These are phyloP conservation scores for Julus scandinavius DNA, from an alignment of 2,888 invertebrate species.

Conservation along the genomic window DNA sequence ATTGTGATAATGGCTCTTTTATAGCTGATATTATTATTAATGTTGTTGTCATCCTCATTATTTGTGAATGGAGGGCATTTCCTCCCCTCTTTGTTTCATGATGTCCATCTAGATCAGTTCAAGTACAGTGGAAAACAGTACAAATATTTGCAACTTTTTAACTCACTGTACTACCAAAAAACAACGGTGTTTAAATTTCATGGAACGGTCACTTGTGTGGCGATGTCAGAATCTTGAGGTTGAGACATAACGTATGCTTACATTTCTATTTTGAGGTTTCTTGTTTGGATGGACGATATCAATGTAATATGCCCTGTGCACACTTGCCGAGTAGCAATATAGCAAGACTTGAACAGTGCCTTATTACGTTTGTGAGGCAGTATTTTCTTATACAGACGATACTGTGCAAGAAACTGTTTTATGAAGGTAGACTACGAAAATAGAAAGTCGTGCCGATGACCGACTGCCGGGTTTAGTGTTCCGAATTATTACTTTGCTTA, in stretches of 20 bases:
- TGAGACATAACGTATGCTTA: neutral
- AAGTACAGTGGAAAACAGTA: neutral
- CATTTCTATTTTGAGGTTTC: neutral
- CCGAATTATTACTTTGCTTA: neutral
- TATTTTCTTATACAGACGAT: neutral
- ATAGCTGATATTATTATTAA: constrained; percentile 8
- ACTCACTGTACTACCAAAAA: no score
- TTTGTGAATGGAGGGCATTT: constrained; percentile 15
- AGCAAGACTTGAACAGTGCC: neutral
- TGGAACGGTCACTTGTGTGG: neutral
- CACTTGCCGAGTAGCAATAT: neutral
- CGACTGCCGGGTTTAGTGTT: neutral
- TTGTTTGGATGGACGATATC: neutral
- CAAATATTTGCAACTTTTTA: no score
- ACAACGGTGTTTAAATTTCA: no score
- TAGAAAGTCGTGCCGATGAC: neutral
- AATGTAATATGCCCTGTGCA: no score
- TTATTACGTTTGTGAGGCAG: neutral
- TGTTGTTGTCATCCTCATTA: constrained; percentile 8
- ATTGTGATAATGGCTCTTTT: neutral
- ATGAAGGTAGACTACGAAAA: neutral
- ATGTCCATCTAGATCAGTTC: neutral
- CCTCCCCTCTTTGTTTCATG: constrained; percentile 7
- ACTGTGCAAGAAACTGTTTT: neutral
- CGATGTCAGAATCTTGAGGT: neutral